Conservation (phyloP, 2,113 vertebrate genomes). For the Spermophilus dauricus region DNA sequence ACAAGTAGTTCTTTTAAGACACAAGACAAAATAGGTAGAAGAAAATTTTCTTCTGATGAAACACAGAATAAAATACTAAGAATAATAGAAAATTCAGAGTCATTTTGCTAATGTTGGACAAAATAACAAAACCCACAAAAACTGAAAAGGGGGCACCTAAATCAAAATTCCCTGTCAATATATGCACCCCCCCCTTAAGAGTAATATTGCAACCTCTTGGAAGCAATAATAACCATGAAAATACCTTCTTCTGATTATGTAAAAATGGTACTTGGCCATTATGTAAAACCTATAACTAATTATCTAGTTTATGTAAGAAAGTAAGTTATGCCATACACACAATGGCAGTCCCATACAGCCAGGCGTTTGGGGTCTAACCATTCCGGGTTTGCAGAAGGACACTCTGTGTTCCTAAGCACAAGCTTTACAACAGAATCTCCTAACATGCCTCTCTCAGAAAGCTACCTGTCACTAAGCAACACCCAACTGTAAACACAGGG, state of each 20-base stretch:
- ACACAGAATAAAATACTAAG: conserved; percentile 42
- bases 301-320: neutral
- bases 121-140: conserved; percentile 1
- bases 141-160: neutral
- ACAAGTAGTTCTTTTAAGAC: conserved; percentile 9
- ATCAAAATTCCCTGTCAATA: neutral
- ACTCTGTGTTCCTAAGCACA: no score
- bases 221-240: neutral
- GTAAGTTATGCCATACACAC: accelerated
- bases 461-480: neutral
- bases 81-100: neutral
- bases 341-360: no score
- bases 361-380: neutral
- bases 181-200: neutral
- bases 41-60: conserved; percentile 47
- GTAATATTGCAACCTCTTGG: neutral
- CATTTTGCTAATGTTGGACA: conserved; percentile 33
- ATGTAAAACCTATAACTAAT: neutral
- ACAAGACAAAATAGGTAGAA: conserved; percentile 27
- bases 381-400: neutral
- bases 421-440: neutral
- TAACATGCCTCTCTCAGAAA: neutral
- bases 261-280: neutral
- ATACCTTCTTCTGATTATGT: neutral
- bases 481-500: neutral